A percentile compares a stretch with the other conserved stretches of the same genome.
These are phyloP conservation scores for Taurulus bubalis DNA, from an alignment of 2,113 vertebrate species.

Conservation along the genomic window DNA sequence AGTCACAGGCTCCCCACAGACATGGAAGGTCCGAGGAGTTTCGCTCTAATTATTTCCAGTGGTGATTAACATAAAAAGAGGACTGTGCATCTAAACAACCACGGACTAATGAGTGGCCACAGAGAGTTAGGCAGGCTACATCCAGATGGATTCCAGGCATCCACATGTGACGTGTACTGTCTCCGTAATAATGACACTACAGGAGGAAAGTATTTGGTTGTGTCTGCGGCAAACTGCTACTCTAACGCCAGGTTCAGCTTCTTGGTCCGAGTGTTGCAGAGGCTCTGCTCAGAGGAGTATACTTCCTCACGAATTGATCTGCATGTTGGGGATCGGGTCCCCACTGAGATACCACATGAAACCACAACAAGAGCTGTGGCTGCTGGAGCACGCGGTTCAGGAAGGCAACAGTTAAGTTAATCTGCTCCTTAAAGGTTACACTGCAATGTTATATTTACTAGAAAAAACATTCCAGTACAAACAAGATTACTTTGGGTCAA, in stretches of 20 bases:
- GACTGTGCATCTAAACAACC: not conserved
- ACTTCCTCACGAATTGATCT: not conserved
- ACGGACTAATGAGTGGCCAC: not conserved
- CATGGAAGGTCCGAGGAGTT: slow-evolving; percentile 8
- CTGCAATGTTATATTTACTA: not conserved
- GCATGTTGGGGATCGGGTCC: not conserved
- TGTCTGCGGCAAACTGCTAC: not conserved
- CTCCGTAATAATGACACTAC: slow-evolving; percentile 11
- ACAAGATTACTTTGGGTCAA: not conserved
- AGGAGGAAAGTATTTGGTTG: not conserved
- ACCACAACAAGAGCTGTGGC: not conserved
- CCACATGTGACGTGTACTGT: not conserved
- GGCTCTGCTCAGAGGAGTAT: not conserved
- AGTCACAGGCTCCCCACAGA: slow-evolving; percentile 48
- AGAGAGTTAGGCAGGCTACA: not conserved
- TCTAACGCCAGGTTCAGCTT: not conserved
- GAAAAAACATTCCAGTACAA: not conserved
- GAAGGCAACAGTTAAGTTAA: not conserved
- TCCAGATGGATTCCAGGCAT: not conserved
- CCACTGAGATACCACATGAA: not conserved
- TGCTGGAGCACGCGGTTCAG: not conserved
- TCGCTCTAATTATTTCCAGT: slow-evolving; percentile 22
- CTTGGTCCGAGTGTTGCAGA: not conserved
- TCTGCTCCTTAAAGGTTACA: not conserved
- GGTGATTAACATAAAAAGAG: slow-evolving; percentile 6